Base-by-base conservation (phyloP, 1,140 invertebrate species). In the Drosophila paulistorum region DNA sequence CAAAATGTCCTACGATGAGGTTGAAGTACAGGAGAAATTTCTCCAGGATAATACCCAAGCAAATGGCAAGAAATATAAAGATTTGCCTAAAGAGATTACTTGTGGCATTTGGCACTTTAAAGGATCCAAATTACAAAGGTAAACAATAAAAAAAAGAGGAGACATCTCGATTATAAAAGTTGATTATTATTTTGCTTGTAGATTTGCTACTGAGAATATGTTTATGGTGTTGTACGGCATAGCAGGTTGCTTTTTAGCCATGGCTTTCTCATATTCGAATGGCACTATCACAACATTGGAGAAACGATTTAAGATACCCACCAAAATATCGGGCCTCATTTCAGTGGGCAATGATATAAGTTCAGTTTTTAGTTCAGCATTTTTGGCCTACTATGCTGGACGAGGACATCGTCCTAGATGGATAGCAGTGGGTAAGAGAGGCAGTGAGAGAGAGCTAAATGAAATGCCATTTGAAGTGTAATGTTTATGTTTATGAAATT, bases 271-370 rank as follows among this genome's bases (percentile, higher is more conserved):
- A 0, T 97, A 97, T 81, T 96, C 95, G 65, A 95, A 95, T 71
- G 95, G 95, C 1, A 96, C 95, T 2, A 94, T 97, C 42, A 96
- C 96, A 9, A 97, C 96, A 0, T 91, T 97, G 51, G 96, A 97
- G 85, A 97, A 97, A 86, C 93, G 96, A 75, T 97, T 96, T 87
- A 96, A 95, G 81, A 96, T 97, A 85, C 95, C 95, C 0, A 95
- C 95, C 14, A 94, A 94, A 89, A 95, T 95, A 11, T 95, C 95
- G 63, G 96, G 95, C 23, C 92, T 96, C 62, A 96, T 96, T 74
- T 93, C 94, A 14, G 94, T 96, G 30, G 95, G 95, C 4, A 96
- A 96, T 90, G 95, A 91, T 63, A 73, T 91, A 7, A 87, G 77
- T 62, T 77, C 81, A 3, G 76, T 87, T 11, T 58, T 87, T 7